Evolutionary conservation across 2,888 invertebrate species (phyloP).

Genomic region (Protophormia terraenovae): DNA sequence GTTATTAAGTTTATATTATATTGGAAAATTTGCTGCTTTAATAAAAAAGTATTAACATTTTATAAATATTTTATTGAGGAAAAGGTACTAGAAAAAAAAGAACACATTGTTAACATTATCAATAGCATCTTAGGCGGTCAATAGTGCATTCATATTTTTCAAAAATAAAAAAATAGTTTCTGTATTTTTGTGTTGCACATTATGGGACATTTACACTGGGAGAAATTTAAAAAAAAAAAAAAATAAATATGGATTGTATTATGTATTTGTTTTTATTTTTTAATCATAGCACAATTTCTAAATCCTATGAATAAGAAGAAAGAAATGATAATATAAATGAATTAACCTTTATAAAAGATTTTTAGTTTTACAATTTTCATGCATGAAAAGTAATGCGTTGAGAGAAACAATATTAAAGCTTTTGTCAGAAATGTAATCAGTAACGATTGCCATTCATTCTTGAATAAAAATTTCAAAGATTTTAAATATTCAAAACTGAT

Average conservation of each 20-base stretch:
- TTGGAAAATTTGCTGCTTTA: not conserved
- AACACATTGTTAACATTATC: slow-evolving; percentile 29
- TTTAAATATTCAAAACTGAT: too few species aligned
- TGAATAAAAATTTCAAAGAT: too few species aligned
- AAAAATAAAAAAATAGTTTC: not conserved
- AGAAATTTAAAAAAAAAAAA: not conserved
- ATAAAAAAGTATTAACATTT: slow-evolving; percentile 28
- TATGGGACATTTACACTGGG: not conserved
- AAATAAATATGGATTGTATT: not conserved
- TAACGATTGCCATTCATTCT: too few species aligned
- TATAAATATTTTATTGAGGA: slow-evolving; percentile 33
- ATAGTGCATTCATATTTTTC: slow-evolving; percentile 9
- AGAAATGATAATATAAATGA: too few species aligned
- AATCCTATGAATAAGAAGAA: too few species aligned
- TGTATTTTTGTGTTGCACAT: not conserved
- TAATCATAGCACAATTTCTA: too few species aligned
- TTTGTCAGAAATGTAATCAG: too few species aligned
- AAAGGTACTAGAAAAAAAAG: not conserved
- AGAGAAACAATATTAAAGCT: too few species aligned
- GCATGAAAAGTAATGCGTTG: too few species aligned
- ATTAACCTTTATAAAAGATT: too few species aligned
- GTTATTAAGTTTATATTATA: not conserved
- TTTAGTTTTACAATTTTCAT: too few species aligned
- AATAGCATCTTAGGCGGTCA: slow-evolving; percentile 49
- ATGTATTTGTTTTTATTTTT: too few species aligned